phyloP scores from a whole-genome alignment of 2,888 invertebrate species.

The Drosophila siamana region DNA sequence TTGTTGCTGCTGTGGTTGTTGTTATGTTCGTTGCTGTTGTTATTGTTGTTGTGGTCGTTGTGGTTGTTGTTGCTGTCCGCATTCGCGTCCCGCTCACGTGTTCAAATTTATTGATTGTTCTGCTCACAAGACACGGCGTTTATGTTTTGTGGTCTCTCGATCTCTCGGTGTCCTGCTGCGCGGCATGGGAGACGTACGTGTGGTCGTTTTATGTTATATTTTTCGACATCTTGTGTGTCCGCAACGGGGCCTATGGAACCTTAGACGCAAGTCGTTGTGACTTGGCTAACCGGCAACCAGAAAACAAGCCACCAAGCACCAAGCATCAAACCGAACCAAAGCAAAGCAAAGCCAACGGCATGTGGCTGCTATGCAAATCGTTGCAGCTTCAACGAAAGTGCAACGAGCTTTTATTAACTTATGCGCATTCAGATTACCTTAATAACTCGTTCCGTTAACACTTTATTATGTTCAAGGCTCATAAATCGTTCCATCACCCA shows the following conservation, averaged over 20 bases:
- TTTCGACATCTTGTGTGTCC: slow-evolving; percentile 76
- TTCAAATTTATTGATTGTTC: slow-evolving; percentile 86
- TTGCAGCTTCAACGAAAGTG: slow-evolving; percentile 55
- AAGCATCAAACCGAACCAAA: background rate
- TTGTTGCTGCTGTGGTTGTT: slow-evolving; percentile 49
- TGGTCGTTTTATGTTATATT: slow-evolving; percentile 83
- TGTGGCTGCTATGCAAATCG: slow-evolving; percentile 60
- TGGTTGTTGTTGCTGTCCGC: slow-evolving; percentile 55
- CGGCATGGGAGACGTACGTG: slow-evolving; percentile 85
- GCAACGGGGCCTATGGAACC: slow-evolving; percentile 65
- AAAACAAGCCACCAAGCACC: background rate
- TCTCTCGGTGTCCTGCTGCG: slow-evolving; percentile 83
- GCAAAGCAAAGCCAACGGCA: background rate
- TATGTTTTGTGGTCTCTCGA: slow-evolving; percentile 40
- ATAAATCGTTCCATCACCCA: slow-evolving; percentile 81
- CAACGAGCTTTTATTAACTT: slow-evolving; percentile 78
- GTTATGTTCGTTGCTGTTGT: slow-evolving; percentile 28
- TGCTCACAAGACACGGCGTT: slow-evolving; percentile 77
- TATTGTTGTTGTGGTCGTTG: slow-evolving; percentile 26
- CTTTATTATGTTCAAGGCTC: slow-evolving; percentile 81
- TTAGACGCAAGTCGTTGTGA: slow-evolving; percentile 51
- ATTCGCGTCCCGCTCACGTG: slow-evolving; percentile 84
- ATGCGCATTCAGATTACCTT: slow-evolving; percentile 81
- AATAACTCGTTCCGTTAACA: slow-evolving; percentile 84
- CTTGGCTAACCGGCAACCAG: slow-evolving; percentile 7